Base-by-base conservation (phyloP, 2,113 vertebrate genomes). In the Lampris incognitus region DNA sequence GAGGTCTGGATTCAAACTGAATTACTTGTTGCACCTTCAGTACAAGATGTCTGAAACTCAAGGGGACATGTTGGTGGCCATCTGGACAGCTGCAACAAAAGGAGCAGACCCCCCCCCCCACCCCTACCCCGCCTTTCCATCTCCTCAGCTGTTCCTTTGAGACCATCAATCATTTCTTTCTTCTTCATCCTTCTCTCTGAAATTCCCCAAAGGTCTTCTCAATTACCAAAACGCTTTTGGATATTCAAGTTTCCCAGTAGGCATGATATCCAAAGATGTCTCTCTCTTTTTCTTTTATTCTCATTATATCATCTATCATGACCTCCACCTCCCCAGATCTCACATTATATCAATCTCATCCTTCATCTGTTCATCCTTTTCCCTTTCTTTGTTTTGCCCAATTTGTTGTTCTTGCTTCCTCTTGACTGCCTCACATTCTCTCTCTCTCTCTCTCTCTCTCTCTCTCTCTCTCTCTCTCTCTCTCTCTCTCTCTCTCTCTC, bases 151-250 rank as follows among this genome's bases (percentile, higher is more conserved):
- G 51, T 65, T 74, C 40, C 37, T 78, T 82, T 72, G 68, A 74
- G 56, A 10, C 8, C 50, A 51, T 51, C 62, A 60, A 78, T 77
- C 86, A 73, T 88, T 68, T 79, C 48, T 88, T 68, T 79, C 48
- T 42, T 36, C 46, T 72, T 63, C 58, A 79, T 58, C 9, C 37
- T 2, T 52, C 42, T 71, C 5, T 63, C 61, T 6, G 72, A 48
- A 70, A 48, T 41, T 74, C 55, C 37, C 40, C 50, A 77, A 70
- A 54, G 42, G 49, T 72, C n/a, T 56, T 69, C 56, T 77, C 81
- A 9, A 66, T 3, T 68, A 66, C 8, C 46, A 8, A 42, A 44
- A 44, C 2, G 42, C 36, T 54, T 54, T 52, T 46, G 37, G 71
- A 55, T 7, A 50, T 42, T 44, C 24, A 6, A 0, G 1, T 59